phyloP scores from a whole-genome alignment of 2,113 vertebrate genomes.

The Climacteris rufus region DNA sequence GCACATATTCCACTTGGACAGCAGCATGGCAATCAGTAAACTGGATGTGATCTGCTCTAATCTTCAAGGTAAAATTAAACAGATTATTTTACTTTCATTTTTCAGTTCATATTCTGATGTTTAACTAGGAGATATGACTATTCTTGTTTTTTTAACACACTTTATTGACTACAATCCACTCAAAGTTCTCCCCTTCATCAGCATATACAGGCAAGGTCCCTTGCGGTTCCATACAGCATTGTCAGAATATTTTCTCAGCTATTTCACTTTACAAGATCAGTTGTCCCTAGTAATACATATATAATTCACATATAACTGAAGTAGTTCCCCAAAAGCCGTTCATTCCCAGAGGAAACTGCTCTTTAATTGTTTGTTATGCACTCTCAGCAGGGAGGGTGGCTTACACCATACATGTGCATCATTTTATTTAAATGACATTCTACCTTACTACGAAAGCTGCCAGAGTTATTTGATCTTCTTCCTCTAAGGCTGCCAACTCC shows the following conservation, averaged over 20 bases:
- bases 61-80: neutral
- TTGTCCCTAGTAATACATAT: slow-evolving; percentile 23
- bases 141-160: neutral
- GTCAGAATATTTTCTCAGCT: slow-evolving; percentile 3
- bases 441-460: slow-evolving; percentile 13
- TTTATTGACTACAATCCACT: neutral
- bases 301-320: slow-evolving; percentile 24
- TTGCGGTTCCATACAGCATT: neutral
- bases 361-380: slow-evolving; percentile 30
- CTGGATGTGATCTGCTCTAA: neutral
- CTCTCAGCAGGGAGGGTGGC: neutral
- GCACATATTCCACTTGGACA: neutral
- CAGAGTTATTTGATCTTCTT: slow-evolving; percentile 20
- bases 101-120: neutral
- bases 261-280: slow-evolving; percentile 7
- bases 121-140: neutral
- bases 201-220: neutral
- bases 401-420: neutral
- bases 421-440: slow-evolving; percentile 41
- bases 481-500: neutral
- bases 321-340: neutral
- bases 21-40: neutral
- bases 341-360: neutral
- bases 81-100: neutral
- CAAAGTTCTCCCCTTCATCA: neutral